Evolutionary conservation across 2,888 invertebrate species (phyloP).

Genomic region (Drosophila yooni): DNA sequence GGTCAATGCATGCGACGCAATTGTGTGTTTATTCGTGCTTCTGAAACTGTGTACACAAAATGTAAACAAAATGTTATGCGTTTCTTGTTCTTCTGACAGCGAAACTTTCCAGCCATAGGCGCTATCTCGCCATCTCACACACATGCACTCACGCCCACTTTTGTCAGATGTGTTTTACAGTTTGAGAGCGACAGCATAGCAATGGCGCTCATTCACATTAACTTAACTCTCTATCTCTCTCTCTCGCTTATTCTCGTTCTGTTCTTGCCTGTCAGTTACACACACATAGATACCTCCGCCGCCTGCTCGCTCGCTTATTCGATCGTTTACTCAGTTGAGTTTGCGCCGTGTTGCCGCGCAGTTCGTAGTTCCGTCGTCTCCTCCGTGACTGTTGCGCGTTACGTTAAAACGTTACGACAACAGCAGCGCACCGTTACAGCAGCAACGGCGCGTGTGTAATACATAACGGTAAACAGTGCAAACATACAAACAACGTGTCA

Average conservation of each 20-base stretch:
- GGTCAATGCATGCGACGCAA: conserved; percentile 65
- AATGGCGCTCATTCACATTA: conserved; percentile 16
- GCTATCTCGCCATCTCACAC: conserved; percentile 17
- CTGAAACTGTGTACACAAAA: conserved; percentile 52
- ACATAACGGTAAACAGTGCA: conserved; percentile 61
- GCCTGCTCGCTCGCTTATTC: conserved; percentile 28
- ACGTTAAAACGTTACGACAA: conserved; percentile 30
- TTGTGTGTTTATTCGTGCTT: conserved; percentile 27
- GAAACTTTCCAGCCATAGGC: conserved; percentile 50
- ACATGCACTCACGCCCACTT: conserved; percentile 51
- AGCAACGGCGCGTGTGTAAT: conserved; percentile 38
- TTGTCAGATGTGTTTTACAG: conserved; percentile 49
- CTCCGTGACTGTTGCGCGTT: conserved; percentile 54
- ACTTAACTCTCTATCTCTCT: conserved; percentile 3
- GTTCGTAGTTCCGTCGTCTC: conserved; percentile 41
- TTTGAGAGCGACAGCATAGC: conserved; percentile 39
- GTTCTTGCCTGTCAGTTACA: conserved; percentile 41
- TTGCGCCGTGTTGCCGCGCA: conserved; percentile 59
- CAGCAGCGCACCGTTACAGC: conserved; percentile 28
- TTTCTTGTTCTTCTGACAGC: conserved; percentile 20
- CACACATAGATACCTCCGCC: conserved; percentile 24
- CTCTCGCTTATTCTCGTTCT: conserved; percentile 5
- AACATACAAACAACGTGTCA: conserved; percentile 63
- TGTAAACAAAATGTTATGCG: conserved; percentile 54
- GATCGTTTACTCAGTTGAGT: conserved; percentile 63